A percentile compares a stretch with the other conserved stretches of the same genome.
Evolutionary conservation across 1,140 invertebrate species (phyloP).

Genomic region (Yoshiicerus persimilis): DNA sequence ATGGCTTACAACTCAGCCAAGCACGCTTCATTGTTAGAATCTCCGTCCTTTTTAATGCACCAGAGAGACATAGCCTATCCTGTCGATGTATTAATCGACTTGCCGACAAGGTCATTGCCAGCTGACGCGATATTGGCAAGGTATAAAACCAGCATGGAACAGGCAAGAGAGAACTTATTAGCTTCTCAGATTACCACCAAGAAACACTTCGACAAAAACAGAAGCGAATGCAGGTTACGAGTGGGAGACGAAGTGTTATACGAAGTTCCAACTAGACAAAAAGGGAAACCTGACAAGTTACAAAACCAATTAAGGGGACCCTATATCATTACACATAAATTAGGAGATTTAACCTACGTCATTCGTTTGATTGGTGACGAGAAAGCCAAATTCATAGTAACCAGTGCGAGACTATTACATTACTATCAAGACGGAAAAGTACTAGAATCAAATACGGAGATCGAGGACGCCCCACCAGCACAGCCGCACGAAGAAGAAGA

Average conservation of each 20-base stretch:
- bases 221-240: neutral
- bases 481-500: too few species aligned
- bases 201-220: neutral
- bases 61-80: neutral
- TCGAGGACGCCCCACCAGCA: too few species aligned
- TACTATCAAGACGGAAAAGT: neutral
- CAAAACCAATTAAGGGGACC: neutral
- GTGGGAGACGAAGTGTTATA: neutral
- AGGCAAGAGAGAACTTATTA: neutral
- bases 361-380: neutral
- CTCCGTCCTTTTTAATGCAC: neutral
- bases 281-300: neutral
- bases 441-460: too few species aligned
- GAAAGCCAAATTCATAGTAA: neutral
- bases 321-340: neutral
- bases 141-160: neutral
- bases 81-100: neutral
- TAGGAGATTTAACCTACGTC: neutral
- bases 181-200: neutral
- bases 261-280: neutral
- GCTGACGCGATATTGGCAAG: neutral
- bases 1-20: neutral
- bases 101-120: neutral
- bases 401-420: neutral
- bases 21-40: neutral